phyloP scores from a whole-genome alignment of 2,888 invertebrate genomes.

The Himalopsyche kuldschensis region DNA sequence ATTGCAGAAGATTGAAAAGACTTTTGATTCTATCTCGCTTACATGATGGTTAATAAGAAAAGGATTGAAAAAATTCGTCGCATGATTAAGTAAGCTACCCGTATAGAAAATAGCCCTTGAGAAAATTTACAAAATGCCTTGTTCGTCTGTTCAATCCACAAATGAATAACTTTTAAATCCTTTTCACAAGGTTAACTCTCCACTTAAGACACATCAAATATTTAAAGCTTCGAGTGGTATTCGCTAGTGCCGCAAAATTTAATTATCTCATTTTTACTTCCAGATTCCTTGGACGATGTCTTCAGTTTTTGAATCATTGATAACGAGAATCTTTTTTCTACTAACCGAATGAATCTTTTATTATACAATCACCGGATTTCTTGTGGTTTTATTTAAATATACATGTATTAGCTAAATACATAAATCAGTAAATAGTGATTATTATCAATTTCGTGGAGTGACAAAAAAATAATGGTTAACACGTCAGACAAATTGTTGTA shows the following conservation, averaged over 20 bases:
- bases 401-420: too few species aligned
- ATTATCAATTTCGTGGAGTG: too few species aligned
- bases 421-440: too few species aligned
- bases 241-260: background rate
- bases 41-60: too few species aligned
- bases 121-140: background rate
- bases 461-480: too few species aligned
- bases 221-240: background rate
- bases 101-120: background rate
- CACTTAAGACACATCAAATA: slow-evolving; percentile 4
- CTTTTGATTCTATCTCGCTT: too few species aligned
- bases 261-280: background rate
- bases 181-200: background rate
- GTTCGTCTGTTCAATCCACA: background rate
- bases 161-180: background rate
- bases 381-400: background rate
- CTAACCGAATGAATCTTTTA: background rate
- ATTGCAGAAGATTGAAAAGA: too few species aligned
- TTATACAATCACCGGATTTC: background rate
- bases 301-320: background rate
- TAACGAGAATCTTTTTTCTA: background rate
- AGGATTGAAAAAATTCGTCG: too few species aligned
- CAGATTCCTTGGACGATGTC: background rate
- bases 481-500: too few species aligned
- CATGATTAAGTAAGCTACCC: background rate